Conservation (phyloP, 2,113 vertebrate species). For the Sapayoa aenigma region DNA sequence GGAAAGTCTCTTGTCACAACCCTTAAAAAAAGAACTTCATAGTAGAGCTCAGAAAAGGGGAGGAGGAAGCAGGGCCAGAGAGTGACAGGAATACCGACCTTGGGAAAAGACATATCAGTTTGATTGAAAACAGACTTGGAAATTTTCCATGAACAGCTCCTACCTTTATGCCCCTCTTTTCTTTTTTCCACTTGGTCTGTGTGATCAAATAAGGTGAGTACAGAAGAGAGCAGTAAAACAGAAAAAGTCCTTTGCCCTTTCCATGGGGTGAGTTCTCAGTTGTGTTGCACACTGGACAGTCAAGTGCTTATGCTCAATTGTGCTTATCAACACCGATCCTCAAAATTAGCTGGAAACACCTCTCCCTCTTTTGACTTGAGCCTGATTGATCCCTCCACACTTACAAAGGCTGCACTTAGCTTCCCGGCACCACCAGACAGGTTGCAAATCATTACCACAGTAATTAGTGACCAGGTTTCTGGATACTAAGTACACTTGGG, state of each 20-base stretch:
- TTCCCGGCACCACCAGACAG: constrained; percentile 52
- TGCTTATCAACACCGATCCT: constrained; percentile 13
- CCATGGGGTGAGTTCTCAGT: constrained; percentile 18
- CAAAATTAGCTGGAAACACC: constrained; percentile 24
- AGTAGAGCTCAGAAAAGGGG: neutral
- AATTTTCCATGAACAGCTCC: neutral
- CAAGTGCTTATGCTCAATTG: neutral
- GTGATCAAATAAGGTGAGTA: neutral
- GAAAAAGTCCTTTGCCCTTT: neutral
- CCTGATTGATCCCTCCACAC: constrained; percentile 27
- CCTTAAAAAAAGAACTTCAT: neutral
- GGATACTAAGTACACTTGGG: neutral
- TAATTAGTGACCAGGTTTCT: constrained; percentile 63
- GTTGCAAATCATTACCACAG: constrained; percentile 61
- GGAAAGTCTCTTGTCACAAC: neutral
- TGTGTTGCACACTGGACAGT: constrained; percentile 1
- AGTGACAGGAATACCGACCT: neutral
- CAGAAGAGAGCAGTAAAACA: neutral
- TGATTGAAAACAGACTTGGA: constrained; percentile 70
- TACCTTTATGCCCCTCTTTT: rapidly evolving
- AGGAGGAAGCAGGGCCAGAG: neutral
- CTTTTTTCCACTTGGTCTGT: neutral
- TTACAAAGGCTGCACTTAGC: constrained; percentile 52
- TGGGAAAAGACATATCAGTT: neutral
- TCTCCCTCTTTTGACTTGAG: constrained; percentile 58